These are phyloP conservation scores for Labia minor DNA, from an alignment of 2,888 invertebrate species.

Conservation along the genomic window DNA sequence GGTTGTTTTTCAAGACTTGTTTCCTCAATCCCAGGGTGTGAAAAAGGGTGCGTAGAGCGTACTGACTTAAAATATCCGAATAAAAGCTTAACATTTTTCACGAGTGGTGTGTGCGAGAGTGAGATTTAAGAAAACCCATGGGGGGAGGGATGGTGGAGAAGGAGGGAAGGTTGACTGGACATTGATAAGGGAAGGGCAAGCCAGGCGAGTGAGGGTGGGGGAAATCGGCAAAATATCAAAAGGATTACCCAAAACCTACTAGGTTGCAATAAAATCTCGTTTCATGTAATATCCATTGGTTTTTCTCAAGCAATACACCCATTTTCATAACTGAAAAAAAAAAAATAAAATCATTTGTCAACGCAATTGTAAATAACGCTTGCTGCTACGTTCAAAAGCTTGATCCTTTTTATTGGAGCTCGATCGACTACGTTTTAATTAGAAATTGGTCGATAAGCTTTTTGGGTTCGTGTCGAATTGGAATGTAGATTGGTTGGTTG, in stretches of 20 bases:
- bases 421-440: background rate
- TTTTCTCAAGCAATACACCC: background rate
- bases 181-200: conserved; percentile 17
- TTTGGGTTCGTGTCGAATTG: background rate
- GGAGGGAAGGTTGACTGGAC: background rate
- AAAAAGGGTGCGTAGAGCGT: conserved; percentile 22
- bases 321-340: background rate
- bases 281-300: background rate
- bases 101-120: too few relatives aligned
- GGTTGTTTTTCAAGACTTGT: conserved; percentile 30
- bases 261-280: background rate
- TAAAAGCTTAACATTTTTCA: conserved; percentile 28
- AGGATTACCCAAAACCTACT: background rate
- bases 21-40: conserved; percentile 20
- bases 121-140: conserved; percentile 22
- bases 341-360: background rate
- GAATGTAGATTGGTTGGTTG: too few relatives aligned
- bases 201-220: too few relatives aligned
- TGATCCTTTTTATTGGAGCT: background rate
- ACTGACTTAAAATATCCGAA: conserved; percentile 25
- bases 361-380: background rate
- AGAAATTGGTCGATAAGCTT: background rate
- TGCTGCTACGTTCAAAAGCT: background rate
- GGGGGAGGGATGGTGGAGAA: too few relatives aligned
- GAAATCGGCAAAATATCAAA: background rate